Percentiles rank a stretch among this genome's conserved stretches.
These are phyloP conservation scores for Scaptodrosophila lebanonensis DNA, from an alignment of 1,140 invertebrate genomes.

Conservation along the genomic window DNA sequence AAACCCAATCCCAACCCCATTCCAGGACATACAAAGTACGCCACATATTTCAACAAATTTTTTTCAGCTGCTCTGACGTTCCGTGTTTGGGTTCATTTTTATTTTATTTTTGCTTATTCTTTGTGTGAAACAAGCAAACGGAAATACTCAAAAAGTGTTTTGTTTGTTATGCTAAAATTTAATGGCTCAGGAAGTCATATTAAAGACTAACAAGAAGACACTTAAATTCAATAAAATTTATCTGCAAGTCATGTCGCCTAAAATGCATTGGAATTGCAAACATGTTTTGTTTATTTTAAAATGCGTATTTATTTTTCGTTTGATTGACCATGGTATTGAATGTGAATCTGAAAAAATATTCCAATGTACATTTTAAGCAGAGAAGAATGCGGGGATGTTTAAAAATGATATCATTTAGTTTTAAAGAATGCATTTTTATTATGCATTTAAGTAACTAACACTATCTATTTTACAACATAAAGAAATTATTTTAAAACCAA, in stretches of 20 bases:
- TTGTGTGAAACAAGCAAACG: conserved; percentile 57
- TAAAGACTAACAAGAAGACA: conserved; percentile 45
- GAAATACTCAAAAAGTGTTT: conserved; percentile 72
- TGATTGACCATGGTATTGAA: conserved; percentile 73
- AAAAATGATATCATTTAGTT: no score
- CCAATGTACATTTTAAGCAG: no score
- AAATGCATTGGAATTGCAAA: conserved; percentile 8
- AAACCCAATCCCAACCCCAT: no score
- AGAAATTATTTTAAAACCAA: no score
- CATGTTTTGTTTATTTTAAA: conserved; percentile 40
- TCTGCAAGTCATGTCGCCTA: conserved; percentile 1
- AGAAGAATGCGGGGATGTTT: no score
- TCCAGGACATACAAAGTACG: conserved; percentile 19
- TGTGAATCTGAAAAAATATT: no score
- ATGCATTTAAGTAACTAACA: no score
- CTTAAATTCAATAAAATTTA: conserved; percentile 11
- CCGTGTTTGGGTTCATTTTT: conserved; percentile 68
- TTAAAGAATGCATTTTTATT: no score
- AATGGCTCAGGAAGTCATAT: conserved; percentile 66
- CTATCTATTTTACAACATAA: no score
- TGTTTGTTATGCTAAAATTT: conserved; percentile 74
- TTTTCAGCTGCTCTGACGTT: conserved; percentile 1
- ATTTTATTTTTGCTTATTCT: conserved; percentile 20
- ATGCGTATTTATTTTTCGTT: conserved; percentile 60
- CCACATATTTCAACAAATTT: conserved; percentile 40